phyloP scores from a whole-genome alignment of 2,113 vertebrate species.

The Phalacrocorax carbo region DNA sequence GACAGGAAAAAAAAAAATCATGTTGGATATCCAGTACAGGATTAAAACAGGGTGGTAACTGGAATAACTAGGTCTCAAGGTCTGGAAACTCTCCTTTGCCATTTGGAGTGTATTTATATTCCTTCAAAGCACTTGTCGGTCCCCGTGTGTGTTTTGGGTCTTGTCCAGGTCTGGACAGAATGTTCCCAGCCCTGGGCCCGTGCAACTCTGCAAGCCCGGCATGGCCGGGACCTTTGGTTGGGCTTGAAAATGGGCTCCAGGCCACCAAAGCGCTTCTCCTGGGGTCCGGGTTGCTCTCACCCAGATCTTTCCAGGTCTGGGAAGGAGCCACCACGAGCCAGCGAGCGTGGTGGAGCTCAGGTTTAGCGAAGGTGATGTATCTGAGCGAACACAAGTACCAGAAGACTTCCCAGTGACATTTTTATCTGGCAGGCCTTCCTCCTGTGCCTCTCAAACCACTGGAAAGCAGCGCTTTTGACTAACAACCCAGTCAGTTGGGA shows the following conservation, averaged over 20 bases:
- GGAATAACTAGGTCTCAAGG: background rate
- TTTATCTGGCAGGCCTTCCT: background rate
- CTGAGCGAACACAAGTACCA: rapidly evolving
- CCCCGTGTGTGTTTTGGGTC: background rate
- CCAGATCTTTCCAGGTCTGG: rapidly evolving
- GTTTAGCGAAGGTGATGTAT: too few species aligned
- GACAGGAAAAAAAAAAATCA: background rate
- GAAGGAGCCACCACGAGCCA: rapidly evolving
- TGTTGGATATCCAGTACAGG: background rate
- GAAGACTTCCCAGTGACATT: background rate
- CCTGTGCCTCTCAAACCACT: background rate
- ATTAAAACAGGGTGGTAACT: background rate
- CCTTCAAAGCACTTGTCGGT: background rate
- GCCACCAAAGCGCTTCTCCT: rapidly evolving
- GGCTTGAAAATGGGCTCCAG: background rate
- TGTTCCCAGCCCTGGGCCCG: background rate
- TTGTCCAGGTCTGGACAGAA: background rate
- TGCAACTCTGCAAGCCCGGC: background rate
- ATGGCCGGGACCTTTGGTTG: background rate
- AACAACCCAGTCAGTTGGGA: background rate
- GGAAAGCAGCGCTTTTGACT: rapidly evolving
- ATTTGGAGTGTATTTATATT: background rate
- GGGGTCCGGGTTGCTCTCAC: rapidly evolving
- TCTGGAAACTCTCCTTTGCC: background rate
- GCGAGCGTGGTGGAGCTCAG: rapidly evolving